Evolutionary conservation across 2,113 vertebrate species (phyloP).

Genomic region (Lepisosteus oculatus): DNA sequence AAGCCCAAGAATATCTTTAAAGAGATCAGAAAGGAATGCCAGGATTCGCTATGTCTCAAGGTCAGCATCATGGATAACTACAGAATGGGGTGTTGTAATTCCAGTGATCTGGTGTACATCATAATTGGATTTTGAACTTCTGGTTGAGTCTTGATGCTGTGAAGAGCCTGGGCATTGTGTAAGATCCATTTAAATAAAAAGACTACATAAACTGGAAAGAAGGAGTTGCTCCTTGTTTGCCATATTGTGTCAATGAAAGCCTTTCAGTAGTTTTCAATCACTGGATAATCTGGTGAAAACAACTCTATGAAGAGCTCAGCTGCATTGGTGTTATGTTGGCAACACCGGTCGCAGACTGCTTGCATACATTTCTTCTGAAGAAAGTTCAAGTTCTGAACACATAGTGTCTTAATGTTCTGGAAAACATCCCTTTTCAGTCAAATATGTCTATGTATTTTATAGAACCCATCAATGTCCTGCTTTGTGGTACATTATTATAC

Average conservation of each 20-base stretch:
- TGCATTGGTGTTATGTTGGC: neutral
- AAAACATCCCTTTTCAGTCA: conserved; percentile 38
- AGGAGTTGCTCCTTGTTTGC: conserved; percentile 33
- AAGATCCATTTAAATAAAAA: conserved; percentile 20
- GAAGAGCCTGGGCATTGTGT: conserved; percentile 47
- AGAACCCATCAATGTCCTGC: conserved; percentile 31
- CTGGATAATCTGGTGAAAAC: conserved; percentile 28
- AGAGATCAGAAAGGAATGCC: conserved; percentile 48
- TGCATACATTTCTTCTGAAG: conserved; percentile 8
- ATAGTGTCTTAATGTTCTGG: conserved; percentile 37
- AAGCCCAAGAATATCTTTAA: conserved; percentile 36
- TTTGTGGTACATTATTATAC: conserved; percentile 32
- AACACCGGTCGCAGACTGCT: conserved; percentile 18
- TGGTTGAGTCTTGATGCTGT: conserved; percentile 60
- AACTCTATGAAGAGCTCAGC: neutral
- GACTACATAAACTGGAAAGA: conserved; percentile 35
- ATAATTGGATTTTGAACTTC: conserved; percentile 52
- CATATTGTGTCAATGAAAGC: conserved; percentile 29
- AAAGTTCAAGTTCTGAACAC: conserved; percentile 27
- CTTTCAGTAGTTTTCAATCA: conserved; percentile 27
- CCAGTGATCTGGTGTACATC: conserved; percentile 16
- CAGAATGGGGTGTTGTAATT: conserved; percentile 52
- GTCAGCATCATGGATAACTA: conserved; percentile 53
- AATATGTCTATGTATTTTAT: conserved; percentile 31
- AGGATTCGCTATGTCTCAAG: conserved; percentile 64